These are phyloP conservation scores for Macrotus californicus DNA, from an alignment of 2,113 vertebrate species.

Conservation along the genomic window DNA sequence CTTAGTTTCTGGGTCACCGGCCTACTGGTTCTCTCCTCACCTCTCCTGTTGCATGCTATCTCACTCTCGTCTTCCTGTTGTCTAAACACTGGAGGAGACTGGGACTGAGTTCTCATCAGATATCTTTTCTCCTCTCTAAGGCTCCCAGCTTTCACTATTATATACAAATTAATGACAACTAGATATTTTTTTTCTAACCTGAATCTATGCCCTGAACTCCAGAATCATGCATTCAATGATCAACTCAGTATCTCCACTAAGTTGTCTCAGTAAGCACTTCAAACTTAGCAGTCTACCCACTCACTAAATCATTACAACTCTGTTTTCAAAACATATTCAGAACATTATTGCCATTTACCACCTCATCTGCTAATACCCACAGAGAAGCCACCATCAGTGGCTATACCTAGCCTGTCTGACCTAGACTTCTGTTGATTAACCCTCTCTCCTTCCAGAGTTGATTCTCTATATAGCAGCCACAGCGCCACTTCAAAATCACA, in stretches of 20 bases:
- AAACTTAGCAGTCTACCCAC: background rate
- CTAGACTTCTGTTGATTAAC: background rate
- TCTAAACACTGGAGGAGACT: background rate
- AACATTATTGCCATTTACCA: background rate
- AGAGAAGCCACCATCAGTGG: background rate
- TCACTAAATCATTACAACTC: background rate
- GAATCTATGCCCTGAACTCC: background rate
- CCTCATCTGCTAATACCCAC: background rate
- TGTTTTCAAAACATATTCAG: slow-evolving; percentile 16
- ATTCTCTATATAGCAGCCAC: background rate
- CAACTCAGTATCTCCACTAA: background rate
- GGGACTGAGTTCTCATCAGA: background rate
- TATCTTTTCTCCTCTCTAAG: background rate
- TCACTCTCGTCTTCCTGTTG: background rate
- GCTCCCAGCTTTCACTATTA: background rate
- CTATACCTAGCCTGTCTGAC: no score
- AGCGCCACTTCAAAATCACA: background rate
- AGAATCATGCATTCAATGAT: background rate
- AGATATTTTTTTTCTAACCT: background rate
- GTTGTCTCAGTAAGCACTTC: background rate
- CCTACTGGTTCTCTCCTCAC: background rate
- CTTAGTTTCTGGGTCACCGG: background rate
- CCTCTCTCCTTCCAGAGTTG: background rate
- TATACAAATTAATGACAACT: background rate
- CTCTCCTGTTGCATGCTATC: background rate